phyloP scores from a whole-genome alignment of 2,113 vertebrate species.

The Amblyopsis rosae region DNA sequence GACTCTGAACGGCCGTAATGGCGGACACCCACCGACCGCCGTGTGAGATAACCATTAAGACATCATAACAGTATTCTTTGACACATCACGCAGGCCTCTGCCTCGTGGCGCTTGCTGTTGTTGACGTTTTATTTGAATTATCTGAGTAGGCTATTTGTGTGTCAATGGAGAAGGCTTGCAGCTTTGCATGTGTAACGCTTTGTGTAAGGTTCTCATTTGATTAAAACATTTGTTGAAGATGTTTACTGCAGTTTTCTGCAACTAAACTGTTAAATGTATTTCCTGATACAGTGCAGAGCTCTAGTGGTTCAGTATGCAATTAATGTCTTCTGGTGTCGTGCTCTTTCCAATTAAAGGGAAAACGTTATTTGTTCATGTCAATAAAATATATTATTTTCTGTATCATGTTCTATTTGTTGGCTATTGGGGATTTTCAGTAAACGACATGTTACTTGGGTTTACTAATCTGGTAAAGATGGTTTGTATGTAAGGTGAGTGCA shows the following conservation, averaged over 20 bases:
- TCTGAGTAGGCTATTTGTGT: constrained; percentile 13
- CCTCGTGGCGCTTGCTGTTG: constrained; percentile 24
- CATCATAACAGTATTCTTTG: not conserved
- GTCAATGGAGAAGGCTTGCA: constrained; percentile 35
- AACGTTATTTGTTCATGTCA: constrained; percentile 12
- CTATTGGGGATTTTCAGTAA: constrained; percentile 30
- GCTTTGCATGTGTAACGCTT: constrained; percentile 59
- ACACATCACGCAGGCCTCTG: constrained; percentile 7
- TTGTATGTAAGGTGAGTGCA: constrained; percentile 13
- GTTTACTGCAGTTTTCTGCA: constrained; percentile 46
- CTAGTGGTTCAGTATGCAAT: constrained; percentile 23
- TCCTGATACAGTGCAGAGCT: constrained; percentile 27
- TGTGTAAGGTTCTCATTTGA: constrained; percentile 39
- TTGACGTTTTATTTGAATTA: constrained; percentile 44
- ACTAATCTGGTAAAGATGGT: not conserved
- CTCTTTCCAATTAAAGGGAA: constrained; percentile 15
- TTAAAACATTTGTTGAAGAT: constrained; percentile 45
- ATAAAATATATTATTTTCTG: constrained; percentile 14
- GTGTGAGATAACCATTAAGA: constrained; percentile 68
- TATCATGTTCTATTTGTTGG: constrained; percentile 12
- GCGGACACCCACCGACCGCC: constrained; percentile 79
- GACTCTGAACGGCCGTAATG: constrained; percentile 76
- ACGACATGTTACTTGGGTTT: constrained; percentile 29
- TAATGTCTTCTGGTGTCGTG: constrained; percentile 11
- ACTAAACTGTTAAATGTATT: constrained; percentile 37